Conservation (phyloP, 2,797 vertebrate genomes). For the Myotis planiceps region DNA sequence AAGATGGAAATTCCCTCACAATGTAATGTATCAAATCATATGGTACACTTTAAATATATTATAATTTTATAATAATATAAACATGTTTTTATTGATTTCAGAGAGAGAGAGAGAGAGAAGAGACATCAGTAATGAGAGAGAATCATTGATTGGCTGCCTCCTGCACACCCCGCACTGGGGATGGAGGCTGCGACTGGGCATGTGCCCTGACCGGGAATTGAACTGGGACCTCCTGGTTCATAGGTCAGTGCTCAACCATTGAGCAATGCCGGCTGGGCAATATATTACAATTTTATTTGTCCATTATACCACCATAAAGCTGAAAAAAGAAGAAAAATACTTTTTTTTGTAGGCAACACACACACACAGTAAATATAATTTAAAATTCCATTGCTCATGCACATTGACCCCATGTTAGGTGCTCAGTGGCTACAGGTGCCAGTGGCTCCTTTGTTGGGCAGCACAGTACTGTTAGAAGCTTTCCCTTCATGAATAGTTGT, state of each 20-base stretch:
- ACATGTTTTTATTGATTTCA: too few relatives aligned
- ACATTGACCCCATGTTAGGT: background rate
- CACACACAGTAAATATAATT: background rate
- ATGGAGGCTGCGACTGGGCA: too few relatives aligned
- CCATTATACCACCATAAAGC: background rate
- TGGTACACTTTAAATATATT: background rate
- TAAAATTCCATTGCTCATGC: background rate
- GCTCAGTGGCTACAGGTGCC: background rate
- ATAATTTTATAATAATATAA: background rate
- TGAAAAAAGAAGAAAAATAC: background rate
- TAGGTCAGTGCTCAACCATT: too few relatives aligned
- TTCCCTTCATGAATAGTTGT: background rate
- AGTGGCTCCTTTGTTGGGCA: background rate
- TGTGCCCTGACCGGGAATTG: too few relatives aligned
- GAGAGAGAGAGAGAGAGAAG: too few relatives aligned
- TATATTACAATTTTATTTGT: background rate
- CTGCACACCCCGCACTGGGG: too few relatives aligned
- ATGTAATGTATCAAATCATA: background rate
- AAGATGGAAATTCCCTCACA: background rate
- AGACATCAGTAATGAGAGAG: too few relatives aligned
- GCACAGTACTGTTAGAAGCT: background rate
- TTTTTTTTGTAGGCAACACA: background rate
- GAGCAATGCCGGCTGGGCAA: background rate
- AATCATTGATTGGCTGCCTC: too few relatives aligned
- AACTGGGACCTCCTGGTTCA: too few relatives aligned